A percentile compares a stretch with the other conserved stretches of the same genome.
These are phyloP conservation scores for Staurois parvus DNA, from an alignment of 2,797 vertebrate species.

Conservation along the genomic window DNA sequence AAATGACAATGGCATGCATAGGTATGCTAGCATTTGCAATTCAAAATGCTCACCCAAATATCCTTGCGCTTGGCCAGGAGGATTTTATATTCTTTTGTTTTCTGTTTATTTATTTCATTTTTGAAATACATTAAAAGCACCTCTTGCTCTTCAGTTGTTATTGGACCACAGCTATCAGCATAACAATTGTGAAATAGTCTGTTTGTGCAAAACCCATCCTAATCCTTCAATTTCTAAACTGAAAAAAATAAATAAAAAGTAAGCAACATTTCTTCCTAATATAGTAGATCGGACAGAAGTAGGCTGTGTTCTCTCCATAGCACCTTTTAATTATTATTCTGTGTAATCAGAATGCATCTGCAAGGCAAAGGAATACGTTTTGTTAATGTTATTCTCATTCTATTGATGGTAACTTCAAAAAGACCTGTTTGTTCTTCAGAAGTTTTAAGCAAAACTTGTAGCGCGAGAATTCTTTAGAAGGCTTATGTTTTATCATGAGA, in stretches of 20 bases:
- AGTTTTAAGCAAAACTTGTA: conserved; percentile 33
- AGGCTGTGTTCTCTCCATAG: not conserved
- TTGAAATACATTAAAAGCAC: not conserved
- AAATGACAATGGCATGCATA: no score
- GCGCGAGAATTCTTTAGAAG: conserved; percentile 24
- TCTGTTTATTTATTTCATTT: not conserved
- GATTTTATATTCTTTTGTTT: not conserved
- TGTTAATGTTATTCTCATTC: conserved; percentile 28
- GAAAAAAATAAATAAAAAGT: not conserved
- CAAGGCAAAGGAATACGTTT: conserved; percentile 22
- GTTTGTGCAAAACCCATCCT: not conserved
- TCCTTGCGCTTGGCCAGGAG: not conserved
- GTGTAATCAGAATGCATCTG: conserved; percentile 34
- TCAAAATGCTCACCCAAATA: not conserved
- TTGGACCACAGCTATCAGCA: not conserved
- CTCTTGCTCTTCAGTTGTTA: not conserved
- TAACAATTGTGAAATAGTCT: not conserved
- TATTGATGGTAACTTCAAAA: conserved; percentile 46
- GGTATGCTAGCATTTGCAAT: no score
- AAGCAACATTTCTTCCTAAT: not conserved
- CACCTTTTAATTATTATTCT: conserved; percentile 33
- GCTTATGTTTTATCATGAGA: conserved; percentile 35
- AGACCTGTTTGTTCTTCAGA: conserved; percentile 39
- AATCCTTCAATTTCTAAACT: not conserved
- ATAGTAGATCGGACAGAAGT: not conserved